These are phyloP conservation scores for Xanthorhoe spadicearia DNA, from an alignment of 2,888 invertebrate species.

Conservation along the genomic window DNA sequence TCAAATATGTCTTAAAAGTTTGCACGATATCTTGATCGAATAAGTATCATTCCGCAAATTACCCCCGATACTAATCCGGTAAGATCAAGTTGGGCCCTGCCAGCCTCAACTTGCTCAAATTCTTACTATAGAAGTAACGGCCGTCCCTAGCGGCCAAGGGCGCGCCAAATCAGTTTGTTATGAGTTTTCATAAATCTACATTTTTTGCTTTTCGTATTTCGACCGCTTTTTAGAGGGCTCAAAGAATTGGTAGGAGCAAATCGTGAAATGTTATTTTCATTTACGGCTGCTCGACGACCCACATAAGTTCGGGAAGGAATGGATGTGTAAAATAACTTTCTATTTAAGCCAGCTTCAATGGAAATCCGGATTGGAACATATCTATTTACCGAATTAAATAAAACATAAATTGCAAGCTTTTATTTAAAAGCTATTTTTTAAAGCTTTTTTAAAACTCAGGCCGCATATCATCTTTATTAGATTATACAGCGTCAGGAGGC, in stretches of 20 bases:
- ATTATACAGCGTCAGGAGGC: too few species aligned
- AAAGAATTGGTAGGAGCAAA: neutral
- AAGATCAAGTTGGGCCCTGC: constrained; percentile 6
- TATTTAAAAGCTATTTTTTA: too few species aligned
- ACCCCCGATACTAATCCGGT: neutral
- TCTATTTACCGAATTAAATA: neutral
- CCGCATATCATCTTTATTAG: too few species aligned
- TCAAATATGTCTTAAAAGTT: neutral
- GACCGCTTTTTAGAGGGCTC: constrained; percentile 4
- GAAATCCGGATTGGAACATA: neutral
- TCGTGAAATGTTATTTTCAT: neutral
- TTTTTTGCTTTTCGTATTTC: constrained; percentile 13
- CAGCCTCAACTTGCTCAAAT: constrained; percentile 21
- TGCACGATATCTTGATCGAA: neutral
- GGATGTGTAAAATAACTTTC: neutral
- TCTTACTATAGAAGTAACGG: constrained; percentile 16
- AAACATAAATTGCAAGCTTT: neutral
- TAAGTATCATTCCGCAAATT: neutral
- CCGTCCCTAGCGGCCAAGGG: constrained; percentile 7
- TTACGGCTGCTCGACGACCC: neutral
- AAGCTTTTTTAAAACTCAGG: too few species aligned
- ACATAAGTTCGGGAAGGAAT: neutral
- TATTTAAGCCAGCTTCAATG: neutral
- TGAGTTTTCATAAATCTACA: constrained; percentile 22
- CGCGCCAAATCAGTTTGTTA: constrained; percentile 23